Base-by-base conservation (phyloP, 2,888 invertebrate genomes). In the Parnassius apollo region DNA sequence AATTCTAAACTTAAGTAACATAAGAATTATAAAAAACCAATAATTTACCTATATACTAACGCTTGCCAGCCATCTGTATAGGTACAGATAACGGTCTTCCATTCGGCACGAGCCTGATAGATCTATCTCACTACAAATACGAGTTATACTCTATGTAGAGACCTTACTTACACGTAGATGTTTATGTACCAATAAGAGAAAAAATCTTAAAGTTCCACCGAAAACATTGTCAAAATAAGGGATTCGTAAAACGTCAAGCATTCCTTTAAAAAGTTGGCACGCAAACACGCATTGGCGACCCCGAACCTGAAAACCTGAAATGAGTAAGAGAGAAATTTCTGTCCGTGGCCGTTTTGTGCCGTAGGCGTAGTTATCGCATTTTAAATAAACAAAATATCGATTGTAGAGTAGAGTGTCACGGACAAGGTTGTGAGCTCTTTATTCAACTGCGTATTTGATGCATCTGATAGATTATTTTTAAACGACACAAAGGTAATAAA, bases 271-370 rank as follows among this genome's bases (percentile, higher is more conserved):
- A 50, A 61, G 44, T 61, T 61, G 61, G 61, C 61, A 61, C 48
- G 48, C 61, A 4, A 10, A 13, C 22, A 7, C 44, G 2, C 54
- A 10, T 18, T 25, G 22, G 8, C 13, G 42, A 3, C 61, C 61
- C 48, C 35, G 55, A n/a, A n/a, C n/a, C n/a, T n/a, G n/a, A n/a
- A n/a, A 51, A 55, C 61, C 50, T 61, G 61, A 61, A 61, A 44
- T 50, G 61, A n/a, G 55, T 3, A 42, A 42, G 35, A 49, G 45
- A 57, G 35, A 57, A 57, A 57, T 57, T 35, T n/a, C 42, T 10
- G n/a, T 35, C 0, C 52, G 9, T 1, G 52, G 52, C 25, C 42
- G 35, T 11, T 25, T 25, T 10, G 9, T 13, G 50, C 9, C 50
- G 50, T 22, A 1, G 52, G 42, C n/a, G 52, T 52, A 35, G 42